A percentile compares a stretch with the other conserved stretches of the same genome.
These are phyloP conservation scores for Heteropelma amictum DNA, from an alignment of 2,888 invertebrate species.

Conservation along the genomic window DNA sequence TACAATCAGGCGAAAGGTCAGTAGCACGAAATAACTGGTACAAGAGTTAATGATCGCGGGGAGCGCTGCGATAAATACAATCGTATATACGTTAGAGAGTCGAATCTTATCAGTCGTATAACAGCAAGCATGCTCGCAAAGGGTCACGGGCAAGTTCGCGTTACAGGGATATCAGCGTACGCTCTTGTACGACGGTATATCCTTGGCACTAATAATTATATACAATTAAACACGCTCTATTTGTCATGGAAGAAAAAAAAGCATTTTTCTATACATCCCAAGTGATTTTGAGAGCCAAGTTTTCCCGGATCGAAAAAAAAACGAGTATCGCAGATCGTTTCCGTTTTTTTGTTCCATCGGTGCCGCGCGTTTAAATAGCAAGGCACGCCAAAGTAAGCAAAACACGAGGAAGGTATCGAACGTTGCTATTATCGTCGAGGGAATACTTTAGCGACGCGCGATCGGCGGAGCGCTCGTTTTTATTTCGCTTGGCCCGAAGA, in stretches of 20 bases:
- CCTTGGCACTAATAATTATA: constrained; percentile 32
- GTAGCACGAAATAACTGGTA: neutral
- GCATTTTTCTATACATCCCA: neutral
- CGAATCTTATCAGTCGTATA: constrained; percentile 34
- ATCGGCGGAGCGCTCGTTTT: no score
- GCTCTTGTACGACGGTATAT: neutral
- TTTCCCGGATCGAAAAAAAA: no score
- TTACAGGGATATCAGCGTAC: neutral
- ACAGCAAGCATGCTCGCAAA: neutral
- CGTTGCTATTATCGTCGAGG: no score
- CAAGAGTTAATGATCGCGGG: neutral
- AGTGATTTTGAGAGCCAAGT: no score
- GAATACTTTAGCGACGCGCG: no score
- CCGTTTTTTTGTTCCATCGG: no score
- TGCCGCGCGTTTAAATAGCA: no score
- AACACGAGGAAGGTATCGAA: no score
- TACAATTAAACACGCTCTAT: neutral
- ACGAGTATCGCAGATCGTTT: no score
- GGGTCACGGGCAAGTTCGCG: constrained; percentile 35
- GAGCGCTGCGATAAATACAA: neutral
- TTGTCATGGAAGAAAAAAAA: neutral
- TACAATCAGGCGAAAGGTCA: neutral
- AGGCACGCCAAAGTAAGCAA: no score
- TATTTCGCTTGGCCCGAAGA: no score
- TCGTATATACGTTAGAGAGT: neutral